Evolutionary conservation across 2,888 invertebrate genomes (phyloP), one percentile per base, ranked within the genome.

Genomic region (Andrena bucephala): DNA sequence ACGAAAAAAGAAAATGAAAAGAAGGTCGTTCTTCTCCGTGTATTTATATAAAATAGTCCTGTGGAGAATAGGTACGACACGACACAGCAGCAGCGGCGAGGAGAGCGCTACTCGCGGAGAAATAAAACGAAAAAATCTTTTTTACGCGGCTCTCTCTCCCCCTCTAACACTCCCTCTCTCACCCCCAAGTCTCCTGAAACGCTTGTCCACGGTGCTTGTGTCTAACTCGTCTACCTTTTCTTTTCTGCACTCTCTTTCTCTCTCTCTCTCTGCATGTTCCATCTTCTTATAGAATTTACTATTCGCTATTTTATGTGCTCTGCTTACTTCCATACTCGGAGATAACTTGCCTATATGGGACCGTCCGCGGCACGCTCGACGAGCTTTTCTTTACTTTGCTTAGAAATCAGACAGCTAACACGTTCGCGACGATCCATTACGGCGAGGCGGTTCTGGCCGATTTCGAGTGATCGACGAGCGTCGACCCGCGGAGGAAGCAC

Each of bases 41-140:
- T 57, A 57, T 57, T 57, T 57, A 57, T 57, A 88, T 85, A 90
- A 91, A 90, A 91, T 89, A 89, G 84, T 86, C 83, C 86, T 52
- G 83, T 33, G 48, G 62, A 71, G 20, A 27, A 77, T 29, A 36
- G n/a, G 33, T 66, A 80, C 77, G 84, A 80, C 85, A 80, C 73
- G 77, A 63, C 63, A 62, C 33, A 69, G 70, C 70, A 84, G 78
- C 74, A 60, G 65, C 33, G 10, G 27, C 57, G 33, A n/a, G 50
- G 6, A 70, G 13, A 60, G 20, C 50, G 50, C 8, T 48, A 33
- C 48, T 59, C 33, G 20, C 7, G 59, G 13, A 16, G n/a, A 24
- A 48, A 24, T 13, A 16, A 10, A 36, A 27, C 20, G 54, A 48
- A 13, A 16, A 13, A 57, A 65, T 31, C 2, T 74, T n/a, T 16